A percentile compares a stretch with the other conserved stretches of the same genome.
Evolutionary conservation across 2,888 invertebrate genomes (phyloP).

Genomic region (Ischnura elegans): DNA sequence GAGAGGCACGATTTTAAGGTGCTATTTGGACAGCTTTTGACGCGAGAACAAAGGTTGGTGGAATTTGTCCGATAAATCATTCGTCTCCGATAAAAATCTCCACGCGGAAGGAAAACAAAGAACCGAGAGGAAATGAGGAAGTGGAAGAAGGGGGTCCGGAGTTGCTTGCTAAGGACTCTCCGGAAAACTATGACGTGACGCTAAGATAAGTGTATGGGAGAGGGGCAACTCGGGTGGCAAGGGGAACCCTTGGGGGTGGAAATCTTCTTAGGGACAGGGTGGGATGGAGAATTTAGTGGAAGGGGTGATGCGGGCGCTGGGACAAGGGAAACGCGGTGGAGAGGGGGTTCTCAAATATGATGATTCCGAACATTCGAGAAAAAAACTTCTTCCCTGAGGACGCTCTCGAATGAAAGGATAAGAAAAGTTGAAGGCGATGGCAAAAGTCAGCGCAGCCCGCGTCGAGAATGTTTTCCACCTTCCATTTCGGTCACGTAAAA

Average conservation of each 20-base stretch:
- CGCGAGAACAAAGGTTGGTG: background rate
- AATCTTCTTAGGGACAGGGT: background rate
- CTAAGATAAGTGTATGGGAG: slow-evolving; percentile 21
- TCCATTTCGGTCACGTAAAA: background rate
- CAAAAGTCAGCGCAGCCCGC: slow-evolving; percentile 20
- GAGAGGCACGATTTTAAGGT: background rate
- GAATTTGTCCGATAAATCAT: slow-evolving; percentile 55
- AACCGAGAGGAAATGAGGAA: slow-evolving; percentile 24
- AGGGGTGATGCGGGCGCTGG: background rate
- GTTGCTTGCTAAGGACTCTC: background rate
- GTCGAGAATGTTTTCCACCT: slow-evolving; percentile 20
- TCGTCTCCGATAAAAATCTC: slow-evolving; percentile 46
- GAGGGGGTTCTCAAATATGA: slow-evolving; percentile 19
- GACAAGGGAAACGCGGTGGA: no score
- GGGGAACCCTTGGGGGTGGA: background rate
- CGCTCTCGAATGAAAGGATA: slow-evolving; percentile 30
- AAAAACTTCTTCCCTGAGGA: slow-evolving; percentile 2
- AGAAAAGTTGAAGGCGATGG: slow-evolving; percentile 42
- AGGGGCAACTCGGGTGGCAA: background rate
- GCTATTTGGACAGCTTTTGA: slow-evolving; percentile 33
- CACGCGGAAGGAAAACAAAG: background rate
- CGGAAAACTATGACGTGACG: slow-evolving; percentile 34
- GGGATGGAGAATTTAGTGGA: background rate
- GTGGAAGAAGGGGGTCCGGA: background rate
- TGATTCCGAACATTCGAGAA: slow-evolving; percentile 39